Conservation (phyloP, 2,797 vertebrate genomes). For the Mastacembelus armatus region DNA sequence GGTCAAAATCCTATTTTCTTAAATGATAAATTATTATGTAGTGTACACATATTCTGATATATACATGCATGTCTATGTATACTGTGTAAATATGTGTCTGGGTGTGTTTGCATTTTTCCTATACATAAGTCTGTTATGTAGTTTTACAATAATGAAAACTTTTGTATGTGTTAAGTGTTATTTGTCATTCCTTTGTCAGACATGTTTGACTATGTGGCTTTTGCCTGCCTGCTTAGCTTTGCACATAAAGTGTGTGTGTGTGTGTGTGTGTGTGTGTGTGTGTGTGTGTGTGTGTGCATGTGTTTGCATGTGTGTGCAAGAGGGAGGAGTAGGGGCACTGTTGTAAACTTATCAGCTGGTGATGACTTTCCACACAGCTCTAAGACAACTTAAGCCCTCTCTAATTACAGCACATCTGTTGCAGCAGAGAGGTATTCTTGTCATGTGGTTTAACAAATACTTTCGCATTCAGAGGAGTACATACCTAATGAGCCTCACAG, state of each 20-base stretch:
- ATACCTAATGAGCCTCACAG: constrained; percentile 85
- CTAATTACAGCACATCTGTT: constrained; percentile 90
- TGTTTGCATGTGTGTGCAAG: constrained; percentile 27
- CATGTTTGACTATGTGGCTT: constrained; percentile 47
- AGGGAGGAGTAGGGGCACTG: constrained; percentile 59
- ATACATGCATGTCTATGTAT: not conserved
- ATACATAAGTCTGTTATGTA: constrained; percentile 7
- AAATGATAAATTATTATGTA: not conserved
- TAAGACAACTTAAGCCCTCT: constrained; percentile 87
- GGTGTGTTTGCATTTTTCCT: constrained; percentile 10
- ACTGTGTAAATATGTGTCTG: constrained; percentile 5
- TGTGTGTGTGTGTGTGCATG: constrained; percentile 23
- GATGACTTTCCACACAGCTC: constrained; percentile 83
- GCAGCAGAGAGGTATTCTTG: constrained; percentile 84
- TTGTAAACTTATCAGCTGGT: constrained; percentile 85
- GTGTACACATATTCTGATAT: not conserved
- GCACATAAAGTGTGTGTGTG: constrained; percentile 29
- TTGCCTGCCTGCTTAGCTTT: constrained; percentile 53
- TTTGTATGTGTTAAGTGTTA: constrained; percentile 37
- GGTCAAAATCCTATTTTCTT: not conserved
- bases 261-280: constrained; percentile 27
- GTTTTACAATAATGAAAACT: constrained; percentile 36
- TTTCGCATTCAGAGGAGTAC: constrained; percentile 84
- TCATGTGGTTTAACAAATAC: constrained; percentile 88
- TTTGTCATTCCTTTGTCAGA: constrained; percentile 58